Evolutionary conservation across 1,140 invertebrate species (phyloP), one percentile per base, ranked within the genome.

Genomic region (Drosophila kohkoa): DNA sequence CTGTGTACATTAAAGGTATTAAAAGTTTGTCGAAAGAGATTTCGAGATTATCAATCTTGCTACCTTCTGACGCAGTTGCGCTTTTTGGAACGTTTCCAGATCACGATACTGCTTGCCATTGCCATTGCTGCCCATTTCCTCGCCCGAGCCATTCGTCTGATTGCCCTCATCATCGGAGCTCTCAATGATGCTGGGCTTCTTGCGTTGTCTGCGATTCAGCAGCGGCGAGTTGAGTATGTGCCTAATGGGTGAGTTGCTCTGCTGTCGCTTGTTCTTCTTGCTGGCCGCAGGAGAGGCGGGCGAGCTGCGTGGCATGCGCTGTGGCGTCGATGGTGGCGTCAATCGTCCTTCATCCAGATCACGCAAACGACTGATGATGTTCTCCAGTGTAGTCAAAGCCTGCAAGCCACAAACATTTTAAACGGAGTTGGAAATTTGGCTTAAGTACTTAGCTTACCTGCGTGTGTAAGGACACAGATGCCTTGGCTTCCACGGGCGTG

Each of bases 31-130:
- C 30, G 52, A 11, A 5, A 30, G n/a, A 25, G 5, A n/a, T 13
- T 35, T 45, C 28, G 1, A 4, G 3, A 52, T 32, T 2, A 5
- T 11, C 7, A 11, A 10, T 38, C 35, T 38, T 8, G 2, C 75
- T 92, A 98, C 98, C 95, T 99, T 98, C 92, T 99, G 98, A 78
- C 97, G 95, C 35, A 99, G 94, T 88, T 98, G 98, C 43, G 97
- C 96, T 93, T 99, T 99, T 92, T 99, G 98, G 92, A 99, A 98
- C 54, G 96, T 98, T 93, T 99, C 98, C 63, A 99, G 94, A 93
- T 99, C 97, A 69, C 95, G 95, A 90, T 97, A 98, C 93, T 96
- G 96, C 67, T 95, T 95, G 79, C 94, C 95, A 77, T 95, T 93
- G 5, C 75, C 69, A 13, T 51, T 52, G 30, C 71, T 62, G n/a